Evolutionary conservation across 2,888 invertebrate genomes (phyloP), one percentile per base, ranked within the genome.

Genomic region (Timandra comae): DNA sequence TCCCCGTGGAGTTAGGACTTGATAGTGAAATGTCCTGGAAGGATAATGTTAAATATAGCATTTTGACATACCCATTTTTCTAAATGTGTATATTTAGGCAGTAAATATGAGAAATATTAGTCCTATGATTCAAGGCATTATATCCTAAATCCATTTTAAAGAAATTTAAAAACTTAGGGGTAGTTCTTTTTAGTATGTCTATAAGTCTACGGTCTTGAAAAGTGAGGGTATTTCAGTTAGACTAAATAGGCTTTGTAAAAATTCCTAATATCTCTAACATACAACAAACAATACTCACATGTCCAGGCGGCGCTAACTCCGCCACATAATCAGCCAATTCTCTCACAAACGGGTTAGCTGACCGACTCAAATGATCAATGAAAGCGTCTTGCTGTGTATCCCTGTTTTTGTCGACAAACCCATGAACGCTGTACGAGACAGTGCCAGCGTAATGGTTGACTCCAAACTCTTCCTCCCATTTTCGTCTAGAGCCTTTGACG

Each of bases 321-420:
- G 78, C 79, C 7, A 79, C 81, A 35, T 86, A 86, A 49, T 88
- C 88, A 1, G 90, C 90, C 6, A 91, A 80, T 56, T 94, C 94
- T 57, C 93, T 91, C 1, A 96, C 93, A 62, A 96, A 95, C 22
- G 91, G 90, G 59, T 95, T 94, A 3, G 89, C 90, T 29, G 96
- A 95, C 24, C 94, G 86, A 26, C 93, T 93, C 86, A 97, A 90
- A 46, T 94, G 92, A 67, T 97, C 96, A 47, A 97, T 96, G 62
- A 97, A 92, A 1, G 96, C 95, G 62, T 96, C 96, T 66, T 97
- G 96, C 64, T 96, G 96, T 0, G 95, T 95, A 59, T 97, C 96
- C 5, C 96, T 86, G 71, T 97, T 97, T 78, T 97, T 97, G 63
- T 96, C 96, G 1, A 97, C 95, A 71, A 97, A 84, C 9, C 96